These are phyloP conservation scores for Anthoscopus minutus DNA, from an alignment of 2,113 vertebrate species.

Conservation along the genomic window DNA sequence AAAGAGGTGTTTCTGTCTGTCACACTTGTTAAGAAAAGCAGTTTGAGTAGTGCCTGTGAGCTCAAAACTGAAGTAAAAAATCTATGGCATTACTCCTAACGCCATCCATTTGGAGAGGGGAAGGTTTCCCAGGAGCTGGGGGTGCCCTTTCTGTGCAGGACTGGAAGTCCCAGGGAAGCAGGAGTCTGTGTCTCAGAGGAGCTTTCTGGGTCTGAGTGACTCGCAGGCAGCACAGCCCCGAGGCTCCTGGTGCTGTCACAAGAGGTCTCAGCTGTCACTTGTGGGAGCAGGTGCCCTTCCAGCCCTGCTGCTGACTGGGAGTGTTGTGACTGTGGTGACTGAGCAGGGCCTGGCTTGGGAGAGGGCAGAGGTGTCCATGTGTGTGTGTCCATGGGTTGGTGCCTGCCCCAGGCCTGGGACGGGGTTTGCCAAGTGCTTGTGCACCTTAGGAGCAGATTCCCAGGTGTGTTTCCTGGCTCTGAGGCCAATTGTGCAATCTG, in stretches of 20 bases:
- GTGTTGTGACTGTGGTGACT: rapidly evolving
- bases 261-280: not conserved
- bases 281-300: not conserved
- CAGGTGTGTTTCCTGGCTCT: not conserved
- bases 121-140: not conserved
- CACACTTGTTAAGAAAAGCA: not conserved
- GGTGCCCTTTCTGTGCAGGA: not conserved
- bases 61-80: not conserved
- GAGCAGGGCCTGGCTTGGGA: not conserved
- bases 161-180: not conserved
- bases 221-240: not conserved
- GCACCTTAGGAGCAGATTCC: not conserved
- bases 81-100: not conserved
- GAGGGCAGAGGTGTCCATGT: rapidly evolving
- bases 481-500: not conserved
- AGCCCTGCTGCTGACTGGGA: not conserved
- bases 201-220: not conserved
- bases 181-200: not conserved
- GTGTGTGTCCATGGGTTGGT: rapidly evolving
- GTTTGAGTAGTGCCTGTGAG: not conserved
- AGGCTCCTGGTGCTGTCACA: not conserved
- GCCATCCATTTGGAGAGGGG: not conserved
- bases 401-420: not conserved
- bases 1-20: not conserved
- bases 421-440: not conserved